phyloP scores from a whole-genome alignment of 1,140 invertebrate species.

The Philopotamus ludificatus region DNA sequence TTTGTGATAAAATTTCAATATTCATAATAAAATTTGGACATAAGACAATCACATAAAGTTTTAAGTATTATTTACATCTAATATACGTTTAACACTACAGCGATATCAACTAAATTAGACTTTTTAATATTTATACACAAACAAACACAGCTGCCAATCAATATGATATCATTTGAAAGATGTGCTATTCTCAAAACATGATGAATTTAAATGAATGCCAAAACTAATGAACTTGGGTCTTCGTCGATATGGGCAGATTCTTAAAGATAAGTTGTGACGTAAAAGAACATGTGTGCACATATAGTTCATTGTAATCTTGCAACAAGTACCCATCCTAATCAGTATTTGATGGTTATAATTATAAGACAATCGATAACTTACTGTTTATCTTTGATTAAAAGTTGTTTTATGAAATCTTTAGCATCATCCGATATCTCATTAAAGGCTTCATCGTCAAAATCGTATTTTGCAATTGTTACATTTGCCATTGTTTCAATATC shows the following conservation, averaged over 20 bases:
- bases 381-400: conserved; percentile 89
- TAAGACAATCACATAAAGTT: too few species aligned
- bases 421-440: conserved; percentile 87
- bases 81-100: too few species aligned
- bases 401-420: conserved; percentile 87
- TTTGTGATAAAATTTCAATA: too few species aligned
- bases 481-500: conserved; percentile 97
- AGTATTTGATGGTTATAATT: not conserved
- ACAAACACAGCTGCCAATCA: too few species aligned
- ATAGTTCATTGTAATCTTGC: not conserved
- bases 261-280: not conserved
- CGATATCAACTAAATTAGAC: too few species aligned
- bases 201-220: too few species aligned
- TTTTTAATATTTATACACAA: too few species aligned
- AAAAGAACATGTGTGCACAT: not conserved
- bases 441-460: conserved; percentile 94
- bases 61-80: conserved; percentile 3
- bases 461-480: conserved; percentile 91
- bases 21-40: not conserved
- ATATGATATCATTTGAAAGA: too few species aligned
- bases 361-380: conserved; percentile 60
- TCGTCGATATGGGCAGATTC: conserved; percentile 44
- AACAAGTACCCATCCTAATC: not conserved
- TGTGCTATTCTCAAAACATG: too few species aligned
- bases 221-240: conserved; percentile 51